These are phyloP conservation scores for Luehdorfia chinensis DNA, from an alignment of 1,140 invertebrate species.

Conservation along the genomic window DNA sequence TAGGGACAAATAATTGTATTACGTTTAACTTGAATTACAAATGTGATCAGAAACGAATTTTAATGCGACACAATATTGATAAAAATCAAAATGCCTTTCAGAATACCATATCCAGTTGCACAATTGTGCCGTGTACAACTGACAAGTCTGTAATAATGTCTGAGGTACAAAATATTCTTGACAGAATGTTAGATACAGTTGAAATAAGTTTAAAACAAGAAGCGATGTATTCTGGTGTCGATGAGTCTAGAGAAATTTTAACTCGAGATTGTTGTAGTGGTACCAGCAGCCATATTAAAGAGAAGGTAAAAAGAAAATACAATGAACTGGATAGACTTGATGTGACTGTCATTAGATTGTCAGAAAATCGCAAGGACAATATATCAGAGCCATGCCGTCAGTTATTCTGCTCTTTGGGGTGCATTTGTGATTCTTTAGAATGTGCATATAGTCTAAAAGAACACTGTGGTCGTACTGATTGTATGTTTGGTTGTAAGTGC, in stretches of 20 bases:
- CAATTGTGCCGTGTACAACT: background rate
- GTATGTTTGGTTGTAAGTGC: conserved; percentile 66
- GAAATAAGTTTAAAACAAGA: conserved; percentile 58
- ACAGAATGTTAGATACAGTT: conserved; percentile 47
- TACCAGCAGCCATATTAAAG: conserved; percentile 25
- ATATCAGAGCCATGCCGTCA: conserved; percentile 35
- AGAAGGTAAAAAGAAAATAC: conserved; percentile 52
- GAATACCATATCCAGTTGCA: background rate
- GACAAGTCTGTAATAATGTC: too few relatives aligned
- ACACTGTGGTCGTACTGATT: conserved; percentile 55
- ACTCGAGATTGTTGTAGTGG: conserved; percentile 8
- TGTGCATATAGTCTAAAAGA: conserved; percentile 43
- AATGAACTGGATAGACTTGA: conserved; percentile 56
- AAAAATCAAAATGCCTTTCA: background rate
- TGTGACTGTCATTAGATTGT: conserved; percentile 57
- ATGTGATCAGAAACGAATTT: conserved; percentile 43
- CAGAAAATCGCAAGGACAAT: conserved; percentile 24
- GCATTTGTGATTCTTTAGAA: conserved; percentile 55
- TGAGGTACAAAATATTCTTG: conserved; percentile 37
- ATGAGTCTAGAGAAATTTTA: conserved; percentile 27
- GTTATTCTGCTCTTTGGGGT: conserved; percentile 51
- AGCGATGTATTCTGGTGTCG: conserved; percentile 37
- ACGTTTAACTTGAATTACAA: conserved; percentile 59
- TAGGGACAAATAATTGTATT: conserved; percentile 25
- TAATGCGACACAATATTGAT: conserved; percentile 47